phyloP scores from a whole-genome alignment of 1,140 invertebrate genomes.

The Aphis gossypii region DNA sequence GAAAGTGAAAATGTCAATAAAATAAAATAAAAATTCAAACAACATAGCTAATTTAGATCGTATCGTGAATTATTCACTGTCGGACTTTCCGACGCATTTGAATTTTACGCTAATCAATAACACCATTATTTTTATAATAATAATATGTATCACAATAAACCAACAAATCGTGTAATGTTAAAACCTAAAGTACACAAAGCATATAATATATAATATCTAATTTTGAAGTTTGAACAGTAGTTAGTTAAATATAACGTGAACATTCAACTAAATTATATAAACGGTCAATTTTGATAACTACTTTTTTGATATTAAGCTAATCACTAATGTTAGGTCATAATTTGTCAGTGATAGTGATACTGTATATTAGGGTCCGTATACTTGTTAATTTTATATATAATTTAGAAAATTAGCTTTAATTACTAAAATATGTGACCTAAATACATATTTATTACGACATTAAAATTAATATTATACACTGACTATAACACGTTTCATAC shows the following conservation, averaged over 20 bases:
- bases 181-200: not conserved
- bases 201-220: no score
- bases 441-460: no score
- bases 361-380: not conserved
- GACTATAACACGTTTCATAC: not conserved
- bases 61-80: not conserved
- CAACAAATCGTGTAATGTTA: not conserved
- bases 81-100: not conserved
- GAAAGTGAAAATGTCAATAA: not conserved
- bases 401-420: not conserved
- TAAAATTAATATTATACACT: not conserved
- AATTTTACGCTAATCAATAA: not conserved
- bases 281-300: not conserved
- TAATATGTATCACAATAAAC: not conserved
- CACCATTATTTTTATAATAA: not conserved
- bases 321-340: not conserved
- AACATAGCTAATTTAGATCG: not conserved
- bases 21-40: not conserved
- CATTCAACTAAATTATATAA: not conserved
- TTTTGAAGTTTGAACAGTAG: not conserved
- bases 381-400: not conserved
- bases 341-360: not conserved
- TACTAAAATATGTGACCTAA: not conserved
- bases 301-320: not conserved
- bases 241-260: not conserved